Conservation (phyloP, 1,140 invertebrate genomes). For the Cotesia glomerata region DNA sequence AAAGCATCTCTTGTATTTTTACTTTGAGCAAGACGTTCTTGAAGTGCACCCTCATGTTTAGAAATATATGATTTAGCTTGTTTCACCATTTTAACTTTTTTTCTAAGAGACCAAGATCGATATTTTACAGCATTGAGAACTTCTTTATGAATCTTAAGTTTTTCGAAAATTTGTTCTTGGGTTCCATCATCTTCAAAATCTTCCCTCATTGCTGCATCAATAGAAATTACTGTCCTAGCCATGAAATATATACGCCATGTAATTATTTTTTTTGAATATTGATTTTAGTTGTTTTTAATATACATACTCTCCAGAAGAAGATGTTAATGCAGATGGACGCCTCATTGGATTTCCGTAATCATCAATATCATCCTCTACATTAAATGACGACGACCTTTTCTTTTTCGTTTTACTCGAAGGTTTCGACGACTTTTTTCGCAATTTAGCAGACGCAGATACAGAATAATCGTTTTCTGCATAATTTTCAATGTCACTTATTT, state of each 20-base stretch:
- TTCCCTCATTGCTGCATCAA: conserved; percentile 74
- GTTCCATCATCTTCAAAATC: conserved; percentile 72
- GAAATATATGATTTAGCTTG: conserved; percentile 88
- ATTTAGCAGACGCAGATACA: conserved; percentile 79
- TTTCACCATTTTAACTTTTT: conserved; percentile 84
- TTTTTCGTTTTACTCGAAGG: conserved; percentile 67
- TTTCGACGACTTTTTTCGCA: conserved; percentile 74
- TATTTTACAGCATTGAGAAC: conserved; percentile 86
- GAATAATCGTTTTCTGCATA: conserved; percentile 83
- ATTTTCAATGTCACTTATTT: conserved; percentile 52
- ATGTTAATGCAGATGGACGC: conserved; percentile 81
- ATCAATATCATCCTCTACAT: conserved; percentile 66
- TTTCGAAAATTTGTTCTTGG: conserved; percentile 89
- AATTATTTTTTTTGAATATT: neutral
- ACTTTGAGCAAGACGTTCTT: conserved; percentile 87
- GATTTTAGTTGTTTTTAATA: neutral
- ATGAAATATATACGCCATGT: conserved; percentile 52
- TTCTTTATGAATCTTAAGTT: conserved; percentile 91
- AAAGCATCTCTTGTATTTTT: conserved; percentile 84
- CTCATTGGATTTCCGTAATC: conserved; percentile 60
- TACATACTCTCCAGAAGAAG: conserved; percentile 83
- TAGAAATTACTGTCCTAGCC: conserved; percentile 77
- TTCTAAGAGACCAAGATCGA: conserved; percentile 86
- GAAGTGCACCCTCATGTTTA: conserved; percentile 86
- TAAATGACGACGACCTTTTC: conserved; percentile 75